These are phyloP conservation scores for Argyra leucocephala DNA, from an alignment of 2,888 invertebrate species.

Conservation along the genomic window DNA sequence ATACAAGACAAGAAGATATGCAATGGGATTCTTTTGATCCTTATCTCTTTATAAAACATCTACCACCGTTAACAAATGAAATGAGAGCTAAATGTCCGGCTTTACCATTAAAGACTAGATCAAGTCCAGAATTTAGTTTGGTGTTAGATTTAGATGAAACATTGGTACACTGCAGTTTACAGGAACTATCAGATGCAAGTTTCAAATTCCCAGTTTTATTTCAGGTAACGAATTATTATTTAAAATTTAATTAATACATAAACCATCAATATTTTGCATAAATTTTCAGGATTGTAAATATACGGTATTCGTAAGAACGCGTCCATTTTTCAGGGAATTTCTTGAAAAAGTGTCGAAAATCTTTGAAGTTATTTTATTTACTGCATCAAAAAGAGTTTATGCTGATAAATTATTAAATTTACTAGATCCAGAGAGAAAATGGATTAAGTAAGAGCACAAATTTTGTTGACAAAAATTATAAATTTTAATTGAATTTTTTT, in stretches of 20 bases:
- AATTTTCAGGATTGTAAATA: constrained; percentile 81
- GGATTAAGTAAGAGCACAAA: constrained; percentile 50
- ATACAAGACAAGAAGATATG: constrained; percentile 27
- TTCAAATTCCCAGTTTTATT: constrained; percentile 88
- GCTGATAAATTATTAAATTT: constrained; percentile 87
- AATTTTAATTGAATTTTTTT: constrained; percentile 14
- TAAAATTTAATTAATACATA: background rate
- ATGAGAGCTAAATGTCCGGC: constrained; percentile 60
- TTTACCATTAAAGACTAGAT: constrained; percentile 80
- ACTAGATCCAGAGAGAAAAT: constrained; percentile 76
- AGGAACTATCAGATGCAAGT: constrained; percentile 82
- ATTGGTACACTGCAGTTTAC: constrained; percentile 86
- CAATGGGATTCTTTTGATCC: constrained; percentile 79
- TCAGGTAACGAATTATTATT: constrained; percentile 46
- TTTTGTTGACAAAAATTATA: constrained; percentile 8
- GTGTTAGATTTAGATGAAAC: constrained; percentile 77
- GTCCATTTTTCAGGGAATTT: constrained; percentile 87
- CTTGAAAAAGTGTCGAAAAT: constrained; percentile 74
- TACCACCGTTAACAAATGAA: constrained; percentile 70
- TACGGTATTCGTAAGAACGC: constrained; percentile 74
- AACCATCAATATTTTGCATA: too few relatives aligned
- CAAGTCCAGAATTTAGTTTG: constrained; percentile 87
- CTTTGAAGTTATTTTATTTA: constrained; percentile 91
- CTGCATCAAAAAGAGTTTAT: constrained; percentile 90
- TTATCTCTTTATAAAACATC: constrained; percentile 82